Evolutionary conservation across 2,888 invertebrate genomes (phyloP).

Genomic region (Ptychoptera albimana): DNA sequence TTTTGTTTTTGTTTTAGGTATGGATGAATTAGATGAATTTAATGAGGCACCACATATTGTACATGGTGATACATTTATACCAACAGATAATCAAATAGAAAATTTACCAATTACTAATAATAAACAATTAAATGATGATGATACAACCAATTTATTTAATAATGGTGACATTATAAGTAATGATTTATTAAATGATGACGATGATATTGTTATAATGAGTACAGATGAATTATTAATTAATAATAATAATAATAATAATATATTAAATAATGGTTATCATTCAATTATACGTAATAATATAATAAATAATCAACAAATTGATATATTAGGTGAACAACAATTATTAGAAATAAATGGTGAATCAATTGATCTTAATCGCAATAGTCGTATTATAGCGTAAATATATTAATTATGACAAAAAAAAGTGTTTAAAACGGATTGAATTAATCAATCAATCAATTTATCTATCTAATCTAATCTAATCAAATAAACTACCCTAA

Average conservation of each 20-base stretch:
- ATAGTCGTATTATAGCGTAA: no score
- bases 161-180: conserved; percentile 25
- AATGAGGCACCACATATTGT: conserved; percentile 81
- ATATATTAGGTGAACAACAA: no score
- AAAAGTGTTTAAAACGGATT: no score
- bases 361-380: no score
- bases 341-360: no score
- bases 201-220: conserved; percentile 14
- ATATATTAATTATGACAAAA: no score
- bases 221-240: conserved; percentile 1
- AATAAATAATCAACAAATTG: no score
- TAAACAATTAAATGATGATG: conserved; percentile 1
- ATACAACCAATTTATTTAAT: conserved; percentile 16
- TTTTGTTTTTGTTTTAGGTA: conserved; percentile 26
- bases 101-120: conserved; percentile 3
- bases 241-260: not conserved
- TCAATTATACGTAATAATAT: no score
- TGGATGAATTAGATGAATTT: conserved; percentile 79
- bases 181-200: conserved; percentile 26
- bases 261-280: not conserved
- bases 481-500: no score
- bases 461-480: no score
- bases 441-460: no score
- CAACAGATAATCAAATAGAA: conserved; percentile 1
- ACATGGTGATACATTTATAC: conserved; percentile 24